phyloP scores from a whole-genome alignment of 2,113 vertebrate species.

The Syrmaticus mikado region DNA sequence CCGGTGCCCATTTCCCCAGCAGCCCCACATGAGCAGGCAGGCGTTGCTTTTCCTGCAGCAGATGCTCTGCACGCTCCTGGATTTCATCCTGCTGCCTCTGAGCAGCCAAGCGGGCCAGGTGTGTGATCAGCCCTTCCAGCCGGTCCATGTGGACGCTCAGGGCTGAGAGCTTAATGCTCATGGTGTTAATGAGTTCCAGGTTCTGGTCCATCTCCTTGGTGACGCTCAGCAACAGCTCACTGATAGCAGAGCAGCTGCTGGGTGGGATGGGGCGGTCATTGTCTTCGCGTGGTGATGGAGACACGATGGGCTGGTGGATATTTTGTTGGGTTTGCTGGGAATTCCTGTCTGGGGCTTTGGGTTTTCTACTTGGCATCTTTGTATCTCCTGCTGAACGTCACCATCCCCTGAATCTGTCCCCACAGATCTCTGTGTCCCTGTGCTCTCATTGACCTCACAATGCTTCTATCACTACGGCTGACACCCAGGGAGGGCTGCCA shows the following conservation, averaged over 20 bases:
- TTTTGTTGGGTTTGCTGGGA: background rate
- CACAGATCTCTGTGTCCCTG: accelerated
- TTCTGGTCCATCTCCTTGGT: background rate
- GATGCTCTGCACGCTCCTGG: background rate
- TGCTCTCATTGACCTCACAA: background rate
- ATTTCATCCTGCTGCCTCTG: background rate
- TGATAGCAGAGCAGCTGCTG: background rate
- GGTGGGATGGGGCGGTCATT: accelerated
- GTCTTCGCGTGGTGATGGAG: accelerated
- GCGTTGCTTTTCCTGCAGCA: background rate
- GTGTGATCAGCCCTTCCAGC: background rate
- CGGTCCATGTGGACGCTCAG: background rate
- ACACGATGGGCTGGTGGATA: background rate
- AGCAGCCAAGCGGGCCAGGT: background rate
- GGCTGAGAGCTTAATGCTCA: background rate
- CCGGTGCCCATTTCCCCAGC: background rate
- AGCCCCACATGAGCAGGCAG: accelerated
- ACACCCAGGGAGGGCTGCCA: background rate
- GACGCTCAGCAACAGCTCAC: background rate
- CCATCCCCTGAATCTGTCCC: background rate
- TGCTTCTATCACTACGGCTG: background rate
- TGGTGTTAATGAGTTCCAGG: background rate
- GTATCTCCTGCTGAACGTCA: background rate
- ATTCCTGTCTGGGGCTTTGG: background rate
- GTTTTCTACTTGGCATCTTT: background rate